Conservation (phyloP, 2,113 vertebrate species). For the Danionella cerebrum region DNA sequence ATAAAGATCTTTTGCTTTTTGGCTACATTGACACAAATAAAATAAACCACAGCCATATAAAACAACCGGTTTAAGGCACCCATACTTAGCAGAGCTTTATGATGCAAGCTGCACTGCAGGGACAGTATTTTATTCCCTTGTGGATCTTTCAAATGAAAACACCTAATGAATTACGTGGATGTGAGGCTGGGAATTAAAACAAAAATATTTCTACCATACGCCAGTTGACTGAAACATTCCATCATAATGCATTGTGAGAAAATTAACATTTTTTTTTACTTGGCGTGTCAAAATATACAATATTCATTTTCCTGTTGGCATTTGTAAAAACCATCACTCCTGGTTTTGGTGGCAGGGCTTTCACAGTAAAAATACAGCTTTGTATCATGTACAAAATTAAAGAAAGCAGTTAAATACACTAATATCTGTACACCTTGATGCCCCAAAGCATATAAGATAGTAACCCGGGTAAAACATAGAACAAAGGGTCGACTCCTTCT, state of each 20-base stretch:
- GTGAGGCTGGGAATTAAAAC: not conserved
- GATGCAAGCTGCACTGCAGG: slow-evolving; percentile 24
- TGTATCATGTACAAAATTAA: slow-evolving; percentile 65
- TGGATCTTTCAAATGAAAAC: slow-evolving; percentile 39
- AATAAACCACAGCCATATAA: slow-evolving; percentile 54
- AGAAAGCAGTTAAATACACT: slow-evolving; percentile 70
- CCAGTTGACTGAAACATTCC: slow-evolving; percentile 7
- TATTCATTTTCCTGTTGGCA: not conserved
- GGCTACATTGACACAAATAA: slow-evolving; percentile 45
- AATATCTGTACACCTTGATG: slow-evolving; percentile 51
- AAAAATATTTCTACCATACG: not conserved
- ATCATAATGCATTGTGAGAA: slow-evolving; percentile 21
- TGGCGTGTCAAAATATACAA: not conserved
- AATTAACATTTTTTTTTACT: slow-evolving; percentile 11
- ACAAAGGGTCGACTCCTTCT: slow-evolving; percentile 35
- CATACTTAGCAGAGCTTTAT: slow-evolving; percentile 52
- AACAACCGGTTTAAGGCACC: slow-evolving; percentile 64
- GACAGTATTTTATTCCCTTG: slow-evolving; percentile 1
- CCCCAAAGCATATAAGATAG: slow-evolving; percentile 45
- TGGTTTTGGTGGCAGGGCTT: slow-evolving; percentile 36
- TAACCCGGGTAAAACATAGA: slow-evolving; percentile 37
- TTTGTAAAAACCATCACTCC: not conserved
- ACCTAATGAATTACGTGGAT: not conserved
- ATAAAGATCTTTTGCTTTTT: slow-evolving; percentile 8
- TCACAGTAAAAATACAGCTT: slow-evolving; percentile 59